Base-by-base conservation (phyloP, 2,888 invertebrate species). In the Hanleya hanleyi region DNA sequence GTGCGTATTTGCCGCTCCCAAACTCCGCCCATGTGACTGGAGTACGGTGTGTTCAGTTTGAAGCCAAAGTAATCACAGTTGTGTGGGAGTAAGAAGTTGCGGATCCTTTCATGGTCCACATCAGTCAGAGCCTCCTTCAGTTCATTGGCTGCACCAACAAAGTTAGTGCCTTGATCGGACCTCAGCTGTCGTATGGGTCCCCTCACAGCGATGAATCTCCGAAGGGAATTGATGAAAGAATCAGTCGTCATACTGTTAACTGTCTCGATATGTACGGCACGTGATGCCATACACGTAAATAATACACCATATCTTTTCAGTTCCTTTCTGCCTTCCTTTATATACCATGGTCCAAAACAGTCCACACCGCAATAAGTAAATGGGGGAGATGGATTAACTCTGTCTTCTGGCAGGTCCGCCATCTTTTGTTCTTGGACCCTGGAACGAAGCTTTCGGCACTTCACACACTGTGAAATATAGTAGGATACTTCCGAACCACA, bases 331-430 rank as follows among this genome's bases (percentile, higher is more conserved):
- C 83, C 80, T 41, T 77, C 67, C 66, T 82, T 83, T 0, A 79
- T 73, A 2, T 69, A 22, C n/a, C 78, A 84, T 7, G 82, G 83
- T 9, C 83, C 84, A 70, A 85, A 84, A 70, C 77, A 82, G 62
- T 84, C 82, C 41, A 82, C 71, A 12, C 79, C 81, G 67, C 75
- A 72, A 62, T 76, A 77, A 1, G 76, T 77, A 61, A 84, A 84
- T 12, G 82, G 81, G 38, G 81, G 79, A 9, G 69, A 67, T 12
- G 79, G 64, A 33, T 76, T 75, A 6, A 77, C 51, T 1, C 83
- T 38, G n/a, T 82, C 83, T n/a, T 49, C 36, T 6, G 77, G 81
- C 26, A 82, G 64, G 62, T 80, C 74, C 26, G 80, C 80, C 77
- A 82, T 80, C 36, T 72, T 69, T 38, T 79, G 77, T 2, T 6